Conservation (phyloP, 2,888 invertebrate genomes). For the Odontomyia ornata region DNA sequence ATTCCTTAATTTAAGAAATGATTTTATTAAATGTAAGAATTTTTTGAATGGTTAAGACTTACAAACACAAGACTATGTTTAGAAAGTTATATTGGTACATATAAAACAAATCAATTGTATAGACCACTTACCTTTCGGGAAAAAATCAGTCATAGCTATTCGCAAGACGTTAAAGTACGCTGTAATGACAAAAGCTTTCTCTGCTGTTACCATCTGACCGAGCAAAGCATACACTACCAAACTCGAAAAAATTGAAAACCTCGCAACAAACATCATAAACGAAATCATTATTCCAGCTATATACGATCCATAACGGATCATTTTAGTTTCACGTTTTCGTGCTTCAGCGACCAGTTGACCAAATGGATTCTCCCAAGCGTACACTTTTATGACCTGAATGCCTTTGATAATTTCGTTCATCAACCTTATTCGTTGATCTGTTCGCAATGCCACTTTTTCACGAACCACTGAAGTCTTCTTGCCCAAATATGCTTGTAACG, state of each 20-base stretch:
- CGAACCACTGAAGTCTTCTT: conserved; percentile 79
- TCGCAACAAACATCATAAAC: conserved; percentile 87
- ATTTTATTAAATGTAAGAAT: no score
- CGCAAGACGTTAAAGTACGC: conserved; percentile 88
- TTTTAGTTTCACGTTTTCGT: conserved; percentile 65
- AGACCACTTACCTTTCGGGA: conserved; percentile 81
- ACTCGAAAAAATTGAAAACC: conserved; percentile 86
- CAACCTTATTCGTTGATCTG: conserved; percentile 88
- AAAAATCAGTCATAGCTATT: conserved; percentile 86
- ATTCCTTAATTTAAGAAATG: conserved; percentile 65
- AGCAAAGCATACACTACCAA: conserved; percentile 79
- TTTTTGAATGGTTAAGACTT: background rate
- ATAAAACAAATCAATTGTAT: no score
- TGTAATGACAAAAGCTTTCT: conserved; percentile 87
- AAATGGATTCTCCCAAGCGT: conserved; percentile 93
- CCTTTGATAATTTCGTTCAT: conserved; percentile 92
- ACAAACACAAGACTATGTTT: background rate
- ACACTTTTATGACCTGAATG: conserved; percentile 95
- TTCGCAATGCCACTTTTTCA: conserved; percentile 81
- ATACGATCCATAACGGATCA: conserved; percentile 74
- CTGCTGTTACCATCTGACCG: conserved; percentile 78
- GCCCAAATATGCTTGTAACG: conserved; percentile 79
- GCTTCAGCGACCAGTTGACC: conserved; percentile 75
- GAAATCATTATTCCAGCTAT: conserved; percentile 80
- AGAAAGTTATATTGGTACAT: no score